Evolutionary conservation across 2,797 vertebrate genomes (phyloP), one percentile per base, ranked within the genome.

Genomic region (Adelosebastes latens): DNA sequence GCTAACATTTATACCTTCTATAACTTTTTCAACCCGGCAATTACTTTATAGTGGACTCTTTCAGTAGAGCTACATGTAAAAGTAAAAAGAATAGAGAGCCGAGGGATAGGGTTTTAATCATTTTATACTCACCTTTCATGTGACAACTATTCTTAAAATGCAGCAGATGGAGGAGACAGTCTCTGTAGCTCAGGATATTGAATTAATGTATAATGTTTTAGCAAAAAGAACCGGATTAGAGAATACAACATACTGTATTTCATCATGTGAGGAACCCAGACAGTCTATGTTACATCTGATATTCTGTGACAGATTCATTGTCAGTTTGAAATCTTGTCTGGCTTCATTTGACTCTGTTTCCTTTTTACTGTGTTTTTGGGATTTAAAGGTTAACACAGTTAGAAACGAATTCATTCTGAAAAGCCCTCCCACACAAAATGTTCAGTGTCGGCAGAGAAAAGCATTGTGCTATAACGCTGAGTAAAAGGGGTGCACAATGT

Each of bases 321-420:
- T 79, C 12, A 1, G 67, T 75, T 34, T 60, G 55, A 79, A 72
- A 68, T 68, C 62, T 56, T 39, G 46, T 76, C 65, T 79, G 25
- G 49, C 72, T 82, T 85, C 4, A 25, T 82, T 80, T 34, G 55
- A 84, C n/a, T 56, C 9, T 8, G 5, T 55, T 72, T 64, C 56
- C 10, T 18, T 58, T 66, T 42, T 63, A 6, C 62, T 60, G 27
- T 76, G 39, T 31, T 70, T 13, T 63, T 1, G 4, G 63, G 67
- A 75, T 77, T 87, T 70, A 65, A 71, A 83, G 66, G 69, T 86
- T 81, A 75, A 86, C 4, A 20, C 1, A 8, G 72, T 62, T 36
- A 84, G 76, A 77, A 68, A 67, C 39, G 18, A 74, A 75, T 87
- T 85, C 27, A 56, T 73, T 83, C 63, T 71, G 79, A 83, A 81